Percentiles rank a stretch among this genome's conserved stretches.
Conservation (phyloP, 2,888 invertebrate genomes). For the Strigamia crassipes region DNA sequence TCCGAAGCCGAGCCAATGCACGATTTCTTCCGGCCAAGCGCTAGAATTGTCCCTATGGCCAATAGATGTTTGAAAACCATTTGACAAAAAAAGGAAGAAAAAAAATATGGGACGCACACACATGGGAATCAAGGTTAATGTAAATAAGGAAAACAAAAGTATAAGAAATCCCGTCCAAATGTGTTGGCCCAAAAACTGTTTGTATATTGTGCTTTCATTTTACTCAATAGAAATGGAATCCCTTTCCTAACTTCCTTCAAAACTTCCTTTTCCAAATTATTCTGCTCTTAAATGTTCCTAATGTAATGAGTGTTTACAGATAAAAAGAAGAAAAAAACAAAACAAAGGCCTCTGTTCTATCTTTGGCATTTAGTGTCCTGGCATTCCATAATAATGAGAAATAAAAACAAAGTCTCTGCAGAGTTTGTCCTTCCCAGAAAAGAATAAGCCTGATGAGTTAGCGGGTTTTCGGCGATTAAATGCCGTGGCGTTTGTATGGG, state of each 20-base stretch:
- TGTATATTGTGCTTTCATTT: conserved; percentile 19
- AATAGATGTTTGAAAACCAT: background rate
- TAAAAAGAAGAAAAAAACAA: background rate
- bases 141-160: background rate
- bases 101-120: background rate
- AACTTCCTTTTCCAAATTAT: background rate
- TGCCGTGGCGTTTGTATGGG: too few relatives aligned
- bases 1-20: conserved; percentile 8
- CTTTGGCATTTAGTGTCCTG: too few relatives aligned
- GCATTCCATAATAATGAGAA: too few relatives aligned
- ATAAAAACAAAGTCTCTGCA: too few relatives aligned
- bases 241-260: background rate
- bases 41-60: background rate
- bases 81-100: background rate
- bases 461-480: too few relatives aligned
- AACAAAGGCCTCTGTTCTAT: background rate
- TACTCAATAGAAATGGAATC: background rate
- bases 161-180: background rate
- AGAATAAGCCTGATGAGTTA: too few relatives aligned
- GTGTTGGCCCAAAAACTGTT: background rate
- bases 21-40: conserved; percentile 1
- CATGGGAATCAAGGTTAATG: background rate
- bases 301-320: background rate
- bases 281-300: conserved; percentile 19
- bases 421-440: too few relatives aligned